Evolutionary conservation across 2,797 vertebrate genomes (phyloP), one percentile per base, ranked within the genome.

Genomic region (Phylloscopus collybita): DNA sequence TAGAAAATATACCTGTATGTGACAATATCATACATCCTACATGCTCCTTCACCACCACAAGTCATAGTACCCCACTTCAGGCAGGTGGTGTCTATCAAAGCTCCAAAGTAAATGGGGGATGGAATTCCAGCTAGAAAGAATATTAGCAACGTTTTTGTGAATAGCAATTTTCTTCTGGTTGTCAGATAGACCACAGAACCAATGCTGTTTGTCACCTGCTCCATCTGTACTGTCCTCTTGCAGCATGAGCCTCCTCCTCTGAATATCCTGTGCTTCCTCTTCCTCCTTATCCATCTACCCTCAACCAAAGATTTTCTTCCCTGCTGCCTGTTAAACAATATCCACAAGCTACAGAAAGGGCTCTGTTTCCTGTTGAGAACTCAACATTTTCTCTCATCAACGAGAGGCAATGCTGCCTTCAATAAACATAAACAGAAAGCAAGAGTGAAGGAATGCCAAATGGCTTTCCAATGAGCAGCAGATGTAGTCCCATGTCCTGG

Each of bases 51-150:
- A 19, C 98, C 98, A 4, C 98, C 98, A 44, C 99, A 99, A 56
- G 96, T 98, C 88, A 98, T 98, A 34, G 98, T 92, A 10, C 98
- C 99, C 99, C 99, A 99, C 65, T 99, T 99, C 96, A 99, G 97
- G 97, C 99, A 99, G 5, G 98, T 98, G 11, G 97, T 98, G 90
- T 99, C 99, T 75, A 99, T 98, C 92, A 99, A 95, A 61, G 98
- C 98, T 83, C 99, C 99, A 45, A 99, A 99, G 97, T 99, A 99
- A 81, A 99, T 97, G 2, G 99, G 99, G 40, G 99, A 99, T 64
- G 99, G 99, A 84, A 99, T 99, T 88, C 99, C 99, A 94, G 98
- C 99, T 99, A 50, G 69, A 85, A 93, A 85, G 10, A 45, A 71
- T 10, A 65, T 22, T 17, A 67, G 13, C n/a, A 88, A 78, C 11